Conservation (phyloP, 1,140 invertebrate genomes). For the Antheraea mylitta region DNA sequence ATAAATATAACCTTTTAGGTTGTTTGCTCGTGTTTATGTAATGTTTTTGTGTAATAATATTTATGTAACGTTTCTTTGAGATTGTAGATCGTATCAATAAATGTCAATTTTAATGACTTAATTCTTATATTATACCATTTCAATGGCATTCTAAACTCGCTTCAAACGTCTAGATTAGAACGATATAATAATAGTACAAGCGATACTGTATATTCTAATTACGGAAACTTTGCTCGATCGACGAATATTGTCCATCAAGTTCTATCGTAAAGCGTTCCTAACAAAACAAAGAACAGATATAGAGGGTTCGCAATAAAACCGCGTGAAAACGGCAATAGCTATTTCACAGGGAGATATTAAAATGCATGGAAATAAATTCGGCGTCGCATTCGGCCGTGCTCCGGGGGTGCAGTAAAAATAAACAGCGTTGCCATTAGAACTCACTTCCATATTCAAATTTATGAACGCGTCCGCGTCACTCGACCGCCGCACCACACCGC, state of each 20-base stretch:
- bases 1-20: neutral
- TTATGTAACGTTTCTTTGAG: too few species aligned
- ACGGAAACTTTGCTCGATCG: slow-evolving; percentile 29
- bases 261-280: slow-evolving; percentile 54
- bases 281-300: slow-evolving; percentile 55
- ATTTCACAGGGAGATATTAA: slow-evolving; percentile 77
- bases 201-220: neutral
- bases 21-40: neutral
- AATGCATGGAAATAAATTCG: slow-evolving; percentile 79
- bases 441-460: slow-evolving; percentile 79
- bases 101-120: slow-evolving; percentile 69
- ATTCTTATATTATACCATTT: slow-evolving; percentile 53
- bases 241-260: slow-evolving; percentile 53
- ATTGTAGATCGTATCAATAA: slow-evolving; percentile 59
- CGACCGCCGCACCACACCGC: slow-evolving; percentile 14
- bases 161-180: neutral
- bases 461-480: slow-evolving; percentile 65
- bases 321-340: slow-evolving; percentile 76
- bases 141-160: slow-evolving; percentile 27
- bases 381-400: slow-evolving; percentile 75
- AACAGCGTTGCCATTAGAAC: slow-evolving; percentile 77
- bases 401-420: slow-evolving; percentile 78
- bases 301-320: slow-evolving; percentile 68
- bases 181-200: neutral
- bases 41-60: neutral